Evolutionary conservation across 1,140 invertebrate genomes (phyloP), one percentile per base, ranked within the genome.

Genomic region (Cheumatopsyche charites): DNA sequence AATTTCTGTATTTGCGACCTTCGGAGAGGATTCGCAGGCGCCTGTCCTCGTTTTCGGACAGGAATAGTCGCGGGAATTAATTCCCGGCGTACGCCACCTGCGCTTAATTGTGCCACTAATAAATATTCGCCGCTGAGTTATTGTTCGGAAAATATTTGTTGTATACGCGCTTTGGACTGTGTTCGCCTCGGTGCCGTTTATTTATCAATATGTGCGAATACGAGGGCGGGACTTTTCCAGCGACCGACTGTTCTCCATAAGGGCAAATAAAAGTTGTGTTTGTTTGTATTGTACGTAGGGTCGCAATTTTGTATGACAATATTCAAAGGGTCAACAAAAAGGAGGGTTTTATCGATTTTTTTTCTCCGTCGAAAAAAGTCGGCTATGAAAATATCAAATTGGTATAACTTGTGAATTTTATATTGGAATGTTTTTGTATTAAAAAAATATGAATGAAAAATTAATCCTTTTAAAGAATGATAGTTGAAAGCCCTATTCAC

Each of bases 41-140:
- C n/a, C n/a, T n/a, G n/a, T 36, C 29, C 29, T 36, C 29, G 29
- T 36, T 23, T 9, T 58, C 19, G 55, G 55, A 58, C 55, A 58
- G 55, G 23, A 58, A 58, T 19, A 58, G 55, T 58, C 55, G 21
- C 21, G 55, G 19, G 62, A 63, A 63, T 63, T 63, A 63, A 63
- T 63, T 63, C 9, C 25, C 47, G 13, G 55, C 55, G 55, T 42
- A 21, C 62, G 36, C 26, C 62, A 63, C 62, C 62, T 63, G 62
- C 41, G 62, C 29, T 63, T 63, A 63, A 63, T 63, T 63, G 62
- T 63, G 62, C 29, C 62, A 43, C 62, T 58, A 63, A 63, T 63
- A 63, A 63, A 63, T 63, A 63, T 43, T 42, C 29, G 29, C 29
- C 13, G 29, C 29, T 63, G 62, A 58, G 55, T 58, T 58, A 58